Evolutionary conservation across 2,888 invertebrate species (phyloP).

Genomic region (Lasioglossum leucozonium): DNA sequence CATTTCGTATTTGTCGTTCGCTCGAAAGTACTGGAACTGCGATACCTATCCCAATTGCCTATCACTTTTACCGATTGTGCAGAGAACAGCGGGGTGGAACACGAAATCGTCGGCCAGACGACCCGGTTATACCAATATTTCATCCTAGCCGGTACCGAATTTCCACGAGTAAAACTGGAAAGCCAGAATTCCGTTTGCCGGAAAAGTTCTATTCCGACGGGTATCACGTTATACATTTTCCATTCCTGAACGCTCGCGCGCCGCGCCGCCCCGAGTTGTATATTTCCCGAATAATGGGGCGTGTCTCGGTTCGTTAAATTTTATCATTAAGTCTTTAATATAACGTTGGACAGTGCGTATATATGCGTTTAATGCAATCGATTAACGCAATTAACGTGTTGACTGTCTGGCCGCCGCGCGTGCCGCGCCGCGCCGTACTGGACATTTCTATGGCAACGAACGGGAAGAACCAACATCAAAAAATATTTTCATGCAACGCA

Average conservation of each 20-base stretch:
- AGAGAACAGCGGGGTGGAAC: neutral
- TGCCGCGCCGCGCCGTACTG: neutral
- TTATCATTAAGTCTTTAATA: neutral
- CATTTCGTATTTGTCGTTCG: slow-evolving; percentile 66
- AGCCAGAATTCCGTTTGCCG: neutral
- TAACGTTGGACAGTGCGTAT: neutral
- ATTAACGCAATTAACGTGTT: slow-evolving; percentile 7
- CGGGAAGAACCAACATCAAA: neutral
- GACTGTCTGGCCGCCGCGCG: neutral
- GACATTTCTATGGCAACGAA: neutral
- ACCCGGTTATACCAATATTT: slow-evolving; percentile 51
- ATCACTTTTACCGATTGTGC: slow-evolving; percentile 51
- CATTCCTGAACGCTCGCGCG: neutral
- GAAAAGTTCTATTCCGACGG: slow-evolving; percentile 14
- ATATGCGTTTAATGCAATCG: neutral
- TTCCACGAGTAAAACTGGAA: slow-evolving; percentile 40
- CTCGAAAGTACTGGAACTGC: slow-evolving; percentile 53
- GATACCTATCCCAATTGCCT: slow-evolving; percentile 36
- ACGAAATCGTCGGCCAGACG: slow-evolving; percentile 28
- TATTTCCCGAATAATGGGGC: neutral
- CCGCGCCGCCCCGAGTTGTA: too few species aligned
- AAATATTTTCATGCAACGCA: too few species aligned
- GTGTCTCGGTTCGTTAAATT: neutral
- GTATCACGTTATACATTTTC: neutral
- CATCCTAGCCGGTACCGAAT: slow-evolving; percentile 41